Conservation (phyloP, 2,888 invertebrate species). For the Hemithea aestivaria region DNA sequence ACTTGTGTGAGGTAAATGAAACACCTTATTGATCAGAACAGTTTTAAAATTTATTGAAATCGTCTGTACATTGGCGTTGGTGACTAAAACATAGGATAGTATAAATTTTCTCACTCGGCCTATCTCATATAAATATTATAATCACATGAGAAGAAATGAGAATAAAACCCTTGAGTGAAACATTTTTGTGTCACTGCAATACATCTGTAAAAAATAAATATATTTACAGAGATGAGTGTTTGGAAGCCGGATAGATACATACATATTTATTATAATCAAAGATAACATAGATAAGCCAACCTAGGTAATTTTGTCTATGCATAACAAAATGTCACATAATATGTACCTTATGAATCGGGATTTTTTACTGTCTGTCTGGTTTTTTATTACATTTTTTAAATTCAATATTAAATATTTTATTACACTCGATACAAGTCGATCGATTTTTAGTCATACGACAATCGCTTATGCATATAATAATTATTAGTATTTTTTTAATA, state of each 20-base stretch:
- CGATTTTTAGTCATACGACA: slow-evolving; percentile 36
- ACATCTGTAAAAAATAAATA: slow-evolving; percentile 52
- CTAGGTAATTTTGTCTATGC: no score
- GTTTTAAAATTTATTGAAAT: slow-evolving; percentile 60
- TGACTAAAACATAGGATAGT: background rate
- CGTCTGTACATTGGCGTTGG: slow-evolving; percentile 61
- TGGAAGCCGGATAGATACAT: slow-evolving; percentile 1
- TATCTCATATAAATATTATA: slow-evolving; percentile 9
- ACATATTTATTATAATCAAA: slow-evolving; percentile 15
- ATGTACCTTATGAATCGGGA: slow-evolving; percentile 34
- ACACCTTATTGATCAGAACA: slow-evolving; percentile 54
- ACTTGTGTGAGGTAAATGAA: slow-evolving; percentile 42
- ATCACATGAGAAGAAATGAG: slow-evolving; percentile 21
- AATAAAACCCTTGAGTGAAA: slow-evolving; percentile 15
- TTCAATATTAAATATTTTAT: slow-evolving; percentile 50
- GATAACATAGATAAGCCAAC: no score
- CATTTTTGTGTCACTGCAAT: slow-evolving; percentile 42
- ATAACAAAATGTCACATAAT: slow-evolving; percentile 39
- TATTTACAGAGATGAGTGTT: slow-evolving; percentile 65
- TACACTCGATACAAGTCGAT: slow-evolving; percentile 51
- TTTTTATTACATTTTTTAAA: slow-evolving; percentile 44
- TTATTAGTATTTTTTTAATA: slow-evolving; percentile 37
- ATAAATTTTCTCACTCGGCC: background rate
- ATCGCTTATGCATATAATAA: slow-evolving; percentile 31
- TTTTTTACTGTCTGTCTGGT: slow-evolving; percentile 44